Percentiles rank a stretch among this genome's conserved stretches.
Conservation (phyloP, 2,113 vertebrate genomes). For the Lathamus discolor region DNA sequence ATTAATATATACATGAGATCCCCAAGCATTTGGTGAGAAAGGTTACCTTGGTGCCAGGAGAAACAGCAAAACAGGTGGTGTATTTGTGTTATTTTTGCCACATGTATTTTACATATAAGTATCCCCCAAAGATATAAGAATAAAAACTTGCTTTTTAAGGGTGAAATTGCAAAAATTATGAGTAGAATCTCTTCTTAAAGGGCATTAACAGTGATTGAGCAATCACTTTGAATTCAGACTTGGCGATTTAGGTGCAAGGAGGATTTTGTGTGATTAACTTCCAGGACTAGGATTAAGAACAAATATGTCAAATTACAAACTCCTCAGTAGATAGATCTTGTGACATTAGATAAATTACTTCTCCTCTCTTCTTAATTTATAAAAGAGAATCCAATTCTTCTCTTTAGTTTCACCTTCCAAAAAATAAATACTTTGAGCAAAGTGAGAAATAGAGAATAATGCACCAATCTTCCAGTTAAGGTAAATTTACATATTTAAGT, state of each 20-base stretch:
- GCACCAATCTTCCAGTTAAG: neutral
- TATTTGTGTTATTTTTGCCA: neutral
- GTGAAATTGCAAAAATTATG: neutral
- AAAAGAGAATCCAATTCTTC: neutral
- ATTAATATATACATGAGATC: neutral
- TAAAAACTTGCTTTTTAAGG: neutral
- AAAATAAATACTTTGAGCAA: neutral
- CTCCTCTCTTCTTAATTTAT: neutral
- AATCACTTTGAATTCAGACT: neutral
- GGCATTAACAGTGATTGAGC: neutral
- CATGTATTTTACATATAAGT: neutral
- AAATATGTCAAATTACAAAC: neutral
- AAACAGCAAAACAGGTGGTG: neutral
- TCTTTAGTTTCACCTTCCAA: neutral
- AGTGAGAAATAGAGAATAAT: neutral
- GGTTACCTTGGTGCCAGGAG: neutral
- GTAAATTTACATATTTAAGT: neutral
- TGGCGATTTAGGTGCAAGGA: neutral
- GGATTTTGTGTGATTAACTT: neutral
- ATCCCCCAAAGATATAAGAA: neutral
- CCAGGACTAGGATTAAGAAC: neutral
- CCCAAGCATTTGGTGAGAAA: neutral
- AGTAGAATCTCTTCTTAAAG: neutral
- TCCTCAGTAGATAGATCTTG: neutral
- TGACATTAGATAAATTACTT: neutral